Percentiles rank a stretch among this genome's conserved stretches.
phyloP scores from a whole-genome alignment of 2,888 invertebrate genomes.

The Folsomia manolachei region DNA sequence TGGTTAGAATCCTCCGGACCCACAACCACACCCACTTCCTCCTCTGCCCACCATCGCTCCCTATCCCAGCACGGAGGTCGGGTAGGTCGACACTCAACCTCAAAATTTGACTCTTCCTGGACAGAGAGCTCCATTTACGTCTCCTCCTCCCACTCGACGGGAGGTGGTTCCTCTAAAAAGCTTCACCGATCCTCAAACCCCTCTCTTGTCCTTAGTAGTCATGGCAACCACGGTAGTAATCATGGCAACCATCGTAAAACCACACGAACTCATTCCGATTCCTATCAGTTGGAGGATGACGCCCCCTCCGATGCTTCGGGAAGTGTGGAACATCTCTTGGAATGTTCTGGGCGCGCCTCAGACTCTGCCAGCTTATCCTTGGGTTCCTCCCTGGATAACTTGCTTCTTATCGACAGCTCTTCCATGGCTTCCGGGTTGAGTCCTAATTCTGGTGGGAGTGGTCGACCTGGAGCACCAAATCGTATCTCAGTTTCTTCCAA shows the following conservation, averaged over 20 bases:
- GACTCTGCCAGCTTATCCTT: constrained; percentile 19
- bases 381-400: constrained; percentile 46
- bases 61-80: constrained; percentile 10
- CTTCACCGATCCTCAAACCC: neutral
- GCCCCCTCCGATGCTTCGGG: constrained; percentile 10
- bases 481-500: constrained; percentile 31
- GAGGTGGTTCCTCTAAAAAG: neutral
- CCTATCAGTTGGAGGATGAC: constrained; percentile 26
- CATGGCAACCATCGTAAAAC: neutral
- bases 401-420: constrained; percentile 46
- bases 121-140: constrained; percentile 42
- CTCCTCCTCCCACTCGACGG: constrained; percentile 27
- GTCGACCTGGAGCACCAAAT: constrained; percentile 31
- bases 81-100: neutral
- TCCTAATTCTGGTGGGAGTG: constrained; percentile 41
- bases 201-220: constrained; percentile 19
- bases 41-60: neutral
- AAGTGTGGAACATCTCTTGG: constrained; percentile 39
- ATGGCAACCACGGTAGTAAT: neutral
- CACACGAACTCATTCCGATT: constrained; percentile 45
- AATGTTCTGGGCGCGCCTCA: constrained; percentile 21
- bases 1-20: neutral
- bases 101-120: constrained; percentile 27
- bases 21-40: constrained; percentile 1
- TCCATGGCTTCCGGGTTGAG: constrained; percentile 46